These are phyloP conservation scores for Myopa tessellatipennis DNA, from an alignment of 2,888 invertebrate species.

Conservation along the genomic window DNA sequence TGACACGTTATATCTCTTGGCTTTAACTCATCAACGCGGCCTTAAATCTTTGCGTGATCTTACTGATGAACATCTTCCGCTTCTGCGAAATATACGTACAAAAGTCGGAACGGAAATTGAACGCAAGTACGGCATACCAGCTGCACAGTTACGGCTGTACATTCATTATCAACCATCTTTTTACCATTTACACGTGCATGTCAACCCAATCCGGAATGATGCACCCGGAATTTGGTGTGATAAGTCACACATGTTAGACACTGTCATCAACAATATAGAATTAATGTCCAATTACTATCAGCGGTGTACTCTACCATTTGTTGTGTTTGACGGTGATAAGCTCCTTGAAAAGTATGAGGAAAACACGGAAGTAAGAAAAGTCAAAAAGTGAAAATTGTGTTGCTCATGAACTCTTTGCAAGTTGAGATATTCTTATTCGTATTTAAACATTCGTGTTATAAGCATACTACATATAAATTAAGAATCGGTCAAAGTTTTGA, in stretches of 20 bases:
- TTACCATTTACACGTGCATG: conserved; percentile 96
- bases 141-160: conserved; percentile 82
- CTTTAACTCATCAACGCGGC: conserved; percentile 78
- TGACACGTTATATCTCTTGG: conserved; percentile 87
- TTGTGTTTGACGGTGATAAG: conserved; percentile 80
- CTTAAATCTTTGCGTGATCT: conserved; percentile 90
- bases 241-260: conserved; percentile 86
- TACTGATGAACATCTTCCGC: conserved; percentile 78
- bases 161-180: conserved; percentile 97
- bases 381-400: too few species aligned
- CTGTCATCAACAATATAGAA: conserved; percentile 91
- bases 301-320: conserved; percentile 83
- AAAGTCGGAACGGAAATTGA: conserved; percentile 81
- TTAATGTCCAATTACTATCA: conserved; percentile 85
- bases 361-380: conserved; percentile 40
- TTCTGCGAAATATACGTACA: conserved; percentile 83
- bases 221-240: conserved; percentile 86
- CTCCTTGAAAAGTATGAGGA: conserved; percentile 75
- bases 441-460: not conserved
- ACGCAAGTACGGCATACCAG: conserved; percentile 79
- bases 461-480: not conserved
- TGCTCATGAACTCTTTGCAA: too few species aligned
- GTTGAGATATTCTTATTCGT: too few species aligned
- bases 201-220: conserved; percentile 83
- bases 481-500: not conserved